Evolutionary conservation across 2,888 invertebrate genomes (phyloP).

Genomic region (Dryocosmus kuriphilus): DNA sequence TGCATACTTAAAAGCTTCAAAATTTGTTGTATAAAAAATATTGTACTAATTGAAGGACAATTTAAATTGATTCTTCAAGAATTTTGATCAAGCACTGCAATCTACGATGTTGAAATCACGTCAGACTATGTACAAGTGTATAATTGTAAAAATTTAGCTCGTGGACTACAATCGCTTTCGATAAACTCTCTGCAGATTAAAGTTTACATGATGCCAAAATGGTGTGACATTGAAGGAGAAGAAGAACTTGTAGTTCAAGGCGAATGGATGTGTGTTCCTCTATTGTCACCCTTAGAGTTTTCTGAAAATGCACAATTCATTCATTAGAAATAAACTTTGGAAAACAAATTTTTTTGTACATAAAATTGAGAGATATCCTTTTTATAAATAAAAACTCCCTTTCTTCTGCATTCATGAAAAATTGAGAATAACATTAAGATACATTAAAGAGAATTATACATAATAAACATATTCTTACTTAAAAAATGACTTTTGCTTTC

Average conservation of each 20-base stretch:
- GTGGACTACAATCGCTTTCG: no score
- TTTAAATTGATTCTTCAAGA: neutral
- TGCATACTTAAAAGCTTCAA: no score
- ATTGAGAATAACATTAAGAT: neutral
- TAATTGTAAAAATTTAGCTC: no score
- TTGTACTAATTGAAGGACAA: neutral
- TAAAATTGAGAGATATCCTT: neutral
- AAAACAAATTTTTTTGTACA: neutral
- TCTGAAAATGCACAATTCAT: neutral
- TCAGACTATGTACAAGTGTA: no score
- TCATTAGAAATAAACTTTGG: neutral
- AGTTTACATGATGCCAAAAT: slow-evolving; percentile 33
- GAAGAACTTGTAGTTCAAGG: slow-evolving; percentile 8
- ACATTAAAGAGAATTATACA: neutral
- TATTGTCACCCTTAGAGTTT: slow-evolving; percentile 21
- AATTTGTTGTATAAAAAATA: no score
- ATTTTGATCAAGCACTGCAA: neutral
- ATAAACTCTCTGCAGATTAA: neutral
- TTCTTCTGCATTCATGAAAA: neutral
- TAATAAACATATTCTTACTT: neutral
- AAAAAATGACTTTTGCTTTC: neutral
- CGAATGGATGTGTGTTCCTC: slow-evolving; percentile 24
- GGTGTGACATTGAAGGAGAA: slow-evolving; percentile 12
- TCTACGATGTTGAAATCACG: no score
- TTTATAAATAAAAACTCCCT: neutral